Evolutionary conservation across 2,888 invertebrate genomes (phyloP).

Genomic region (Pollenia angustigena): DNA sequence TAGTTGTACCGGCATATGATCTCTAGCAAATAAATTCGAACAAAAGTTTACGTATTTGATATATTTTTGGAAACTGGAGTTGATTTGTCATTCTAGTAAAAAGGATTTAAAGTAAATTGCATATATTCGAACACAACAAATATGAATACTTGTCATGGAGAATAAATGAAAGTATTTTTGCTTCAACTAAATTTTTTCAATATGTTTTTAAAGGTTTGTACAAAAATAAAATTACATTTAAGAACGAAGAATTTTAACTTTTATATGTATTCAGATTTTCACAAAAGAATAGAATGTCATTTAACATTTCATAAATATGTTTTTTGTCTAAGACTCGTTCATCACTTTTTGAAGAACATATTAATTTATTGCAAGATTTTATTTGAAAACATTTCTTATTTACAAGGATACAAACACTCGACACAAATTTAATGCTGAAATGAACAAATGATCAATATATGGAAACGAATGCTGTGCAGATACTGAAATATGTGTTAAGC

Average conservation of each 20-base stretch:
- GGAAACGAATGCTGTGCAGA: not conserved
- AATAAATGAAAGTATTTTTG: too few relatives aligned
- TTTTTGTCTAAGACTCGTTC: not conserved
- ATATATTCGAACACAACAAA: too few relatives aligned
- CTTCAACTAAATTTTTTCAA: too few relatives aligned
- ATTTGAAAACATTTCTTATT: not conserved
- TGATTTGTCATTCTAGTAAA: too few relatives aligned
- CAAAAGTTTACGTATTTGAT: too few relatives aligned
- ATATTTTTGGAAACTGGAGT: too few relatives aligned
- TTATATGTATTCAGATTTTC: not conserved
- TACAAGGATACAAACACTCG: constrained; percentile 21
- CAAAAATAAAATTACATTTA: not conserved
- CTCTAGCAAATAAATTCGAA: not conserved
- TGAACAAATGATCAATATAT: constrained; percentile 29
- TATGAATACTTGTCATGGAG: too few relatives aligned
- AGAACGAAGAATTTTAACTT: too few relatives aligned
- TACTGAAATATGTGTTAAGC: not conserved
- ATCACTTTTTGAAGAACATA: not conserved
- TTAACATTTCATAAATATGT: not conserved
- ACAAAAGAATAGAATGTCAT: not conserved
- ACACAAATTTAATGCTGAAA: constrained; percentile 21
- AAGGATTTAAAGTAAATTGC: too few relatives aligned
- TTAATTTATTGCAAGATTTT: constrained; percentile 6
- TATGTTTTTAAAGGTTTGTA: not conserved
- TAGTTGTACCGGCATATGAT: not conserved